Conservation (phyloP, 53 echinoderm and acorn worm species). For the Arbacia lixula region DNA sequence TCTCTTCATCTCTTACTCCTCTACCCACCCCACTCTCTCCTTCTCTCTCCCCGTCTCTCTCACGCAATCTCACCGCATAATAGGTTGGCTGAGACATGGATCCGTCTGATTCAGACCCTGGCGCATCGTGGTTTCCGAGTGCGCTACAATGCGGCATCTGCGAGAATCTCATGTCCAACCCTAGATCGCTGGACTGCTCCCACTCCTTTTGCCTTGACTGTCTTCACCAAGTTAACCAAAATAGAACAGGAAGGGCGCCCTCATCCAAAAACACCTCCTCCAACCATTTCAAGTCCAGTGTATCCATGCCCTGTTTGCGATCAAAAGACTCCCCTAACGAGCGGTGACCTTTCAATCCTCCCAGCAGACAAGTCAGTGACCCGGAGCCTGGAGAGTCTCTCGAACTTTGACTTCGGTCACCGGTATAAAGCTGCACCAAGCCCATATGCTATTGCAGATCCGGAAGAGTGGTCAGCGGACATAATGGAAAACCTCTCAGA, state of each 20-base stretch:
- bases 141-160: slow-evolving; percentile 22
- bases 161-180: slow-evolving; percentile 9
- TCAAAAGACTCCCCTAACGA: background rate
- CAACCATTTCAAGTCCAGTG: no score
- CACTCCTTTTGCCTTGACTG: slow-evolving; percentile 25
- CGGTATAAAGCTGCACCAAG: no score
- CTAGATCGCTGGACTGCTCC: slow-evolving; percentile 16
- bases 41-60: no score
- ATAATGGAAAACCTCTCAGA: background rate
- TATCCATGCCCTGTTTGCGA: background rate
- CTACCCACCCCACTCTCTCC: no score
- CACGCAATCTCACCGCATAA: no score
- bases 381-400: background rate
- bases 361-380: background rate
- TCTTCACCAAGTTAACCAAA: background rate
- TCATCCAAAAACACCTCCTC: no score
- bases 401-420: no score
- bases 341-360: background rate
- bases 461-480: no score
- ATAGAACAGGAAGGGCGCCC: background rate
- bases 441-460: no score
- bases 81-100: background rate
- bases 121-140: background rate
- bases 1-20: no score
- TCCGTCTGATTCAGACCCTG: background rate